phyloP scores from a whole-genome alignment of 2,797 vertebrate species.

The Lagocephalus sceleratus region DNA sequence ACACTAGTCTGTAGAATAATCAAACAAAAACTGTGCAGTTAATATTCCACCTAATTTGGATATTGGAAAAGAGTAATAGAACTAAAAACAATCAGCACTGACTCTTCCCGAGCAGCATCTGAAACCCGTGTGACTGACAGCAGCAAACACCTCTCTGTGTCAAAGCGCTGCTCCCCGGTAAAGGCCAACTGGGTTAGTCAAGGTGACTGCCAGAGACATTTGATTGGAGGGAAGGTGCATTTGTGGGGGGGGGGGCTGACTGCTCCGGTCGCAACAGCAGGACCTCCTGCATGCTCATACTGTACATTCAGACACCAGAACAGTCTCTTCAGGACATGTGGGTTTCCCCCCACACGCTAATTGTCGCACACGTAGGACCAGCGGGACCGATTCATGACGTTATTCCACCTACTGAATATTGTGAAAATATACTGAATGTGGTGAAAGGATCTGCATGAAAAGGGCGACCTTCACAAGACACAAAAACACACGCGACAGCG shows the following conservation, averaged over 20 bases:
- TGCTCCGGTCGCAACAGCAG: conserved; percentile 18
- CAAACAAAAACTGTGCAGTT: conserved; percentile 27
- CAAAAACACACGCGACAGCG: too few relatives aligned
- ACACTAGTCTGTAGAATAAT: conserved; percentile 11
- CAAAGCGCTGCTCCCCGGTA: conserved; percentile 16
- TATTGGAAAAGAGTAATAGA: not conserved
- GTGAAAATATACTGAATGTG: too few relatives aligned
- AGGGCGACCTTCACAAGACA: not conserved
- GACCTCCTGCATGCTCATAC: conserved; percentile 7
- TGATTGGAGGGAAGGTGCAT: conserved; percentile 5
- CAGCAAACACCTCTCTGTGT: conserved; percentile 42
- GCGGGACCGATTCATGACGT: too few relatives aligned
- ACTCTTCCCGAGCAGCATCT: not conserved
- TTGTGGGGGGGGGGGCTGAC: conserved; percentile 11
- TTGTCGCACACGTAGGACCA: too few relatives aligned
- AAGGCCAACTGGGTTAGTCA: conserved; percentile 52
- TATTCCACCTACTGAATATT: too few relatives aligned
- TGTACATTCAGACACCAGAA: conserved; percentile 16
- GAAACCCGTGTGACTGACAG: conserved; percentile 40
- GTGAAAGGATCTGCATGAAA: not conserved
- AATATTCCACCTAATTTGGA: conserved; percentile 25
- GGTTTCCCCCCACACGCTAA: conserved; percentile 4
- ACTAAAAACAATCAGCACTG: not conserved
- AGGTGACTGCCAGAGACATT: conserved; percentile 53
- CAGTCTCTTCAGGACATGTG: conserved; percentile 13